phyloP scores from a whole-genome alignment of 2,113 vertebrate genomes.

The Argyrosomus japonicus region DNA sequence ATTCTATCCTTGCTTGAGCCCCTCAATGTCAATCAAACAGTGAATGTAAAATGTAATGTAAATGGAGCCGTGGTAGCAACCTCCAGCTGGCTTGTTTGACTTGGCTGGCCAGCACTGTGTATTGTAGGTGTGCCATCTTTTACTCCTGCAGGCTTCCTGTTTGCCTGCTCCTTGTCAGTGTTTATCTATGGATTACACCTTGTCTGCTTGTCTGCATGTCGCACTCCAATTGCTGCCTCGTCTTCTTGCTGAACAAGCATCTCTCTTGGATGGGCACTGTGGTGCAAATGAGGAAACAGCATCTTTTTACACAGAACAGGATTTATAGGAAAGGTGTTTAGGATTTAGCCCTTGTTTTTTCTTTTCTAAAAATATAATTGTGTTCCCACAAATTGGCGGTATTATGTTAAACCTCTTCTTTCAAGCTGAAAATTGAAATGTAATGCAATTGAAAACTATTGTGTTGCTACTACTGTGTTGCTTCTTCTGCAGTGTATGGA shows the following conservation, averaged over 20 bases:
- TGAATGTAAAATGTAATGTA: conserved; percentile 64
- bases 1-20: conserved; percentile 42
- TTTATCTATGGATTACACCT: conserved; percentile 82
- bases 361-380: conserved; percentile 45
- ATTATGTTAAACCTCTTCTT: conserved; percentile 49
- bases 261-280: conserved; percentile 59
- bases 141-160: conserved; percentile 63
- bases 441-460: conserved; percentile 4
- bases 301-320: conserved; percentile 60
- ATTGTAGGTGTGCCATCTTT: conserved; percentile 64
- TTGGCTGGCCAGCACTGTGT: conserved; percentile 43
- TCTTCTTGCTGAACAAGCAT: conserved; percentile 79
- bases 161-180: conserved; percentile 76
- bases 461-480: conserved; percentile 24
- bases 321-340: conserved; percentile 52
- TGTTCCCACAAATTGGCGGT: conserved; percentile 43
- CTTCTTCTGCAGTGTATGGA: neutral
- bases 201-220: conserved; percentile 76
- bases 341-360: conserved; percentile 36
- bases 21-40: conserved; percentile 65
- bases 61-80: conserved; percentile 55
- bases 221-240: conserved; percentile 65
- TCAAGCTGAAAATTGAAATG: conserved; percentile 46
- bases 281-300: conserved; percentile 65
- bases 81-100: conserved; percentile 70